Base-by-base conservation (phyloP, 2,113 vertebrate species). In the Muscicapa adusta region DNA sequence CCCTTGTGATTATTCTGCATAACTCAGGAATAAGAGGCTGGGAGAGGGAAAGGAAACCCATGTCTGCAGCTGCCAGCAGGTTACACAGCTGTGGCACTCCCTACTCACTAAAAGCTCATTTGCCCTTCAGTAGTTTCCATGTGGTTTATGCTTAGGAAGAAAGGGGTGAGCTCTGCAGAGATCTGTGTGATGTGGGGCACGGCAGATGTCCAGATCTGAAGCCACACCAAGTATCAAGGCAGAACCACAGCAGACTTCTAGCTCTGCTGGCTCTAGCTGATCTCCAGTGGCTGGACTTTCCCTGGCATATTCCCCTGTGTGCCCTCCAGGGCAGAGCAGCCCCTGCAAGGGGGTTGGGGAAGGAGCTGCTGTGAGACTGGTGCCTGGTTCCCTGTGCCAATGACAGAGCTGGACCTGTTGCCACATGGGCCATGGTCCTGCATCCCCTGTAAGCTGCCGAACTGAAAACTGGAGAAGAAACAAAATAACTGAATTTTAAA, bases 311-410 rank as follows among this genome's bases (percentile, higher is more conserved):
- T 5, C 1, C 25, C 6, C 57, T 36, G 13, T 28, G 25, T 79
- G 33, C 6, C 5, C 12, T 4, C 58, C 33, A 43, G 54, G 29
- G 42, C 72, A 91, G 45, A 93, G 31, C 45, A 80, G 18, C 10
- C 20, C 47, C 40, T 1, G 6, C 3, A 57, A 88, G 14, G 14
- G 40, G 1, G 1, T 3, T 0, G 0, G 29, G 26, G 48, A 75
- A 79, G 43, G 57, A 19, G 28, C 22, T 66, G 50, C 45, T 6
- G 2, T 2, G 8, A 95, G 89, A 29, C 33, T 9, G 53, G 80
- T 50, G 54, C 48, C 66, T 31, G 28, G 16, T 48, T 88, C 42
- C 34, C 51, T 40, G n/a, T 3, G 4, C 54, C 33, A 3, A 1
- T 1, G 3, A 9, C 1, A 5, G 12, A 9, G 17, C 25, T 2